phyloP scores from a whole-genome alignment of 2,888 invertebrate species.

The Melikaiella ostensackeni region DNA sequence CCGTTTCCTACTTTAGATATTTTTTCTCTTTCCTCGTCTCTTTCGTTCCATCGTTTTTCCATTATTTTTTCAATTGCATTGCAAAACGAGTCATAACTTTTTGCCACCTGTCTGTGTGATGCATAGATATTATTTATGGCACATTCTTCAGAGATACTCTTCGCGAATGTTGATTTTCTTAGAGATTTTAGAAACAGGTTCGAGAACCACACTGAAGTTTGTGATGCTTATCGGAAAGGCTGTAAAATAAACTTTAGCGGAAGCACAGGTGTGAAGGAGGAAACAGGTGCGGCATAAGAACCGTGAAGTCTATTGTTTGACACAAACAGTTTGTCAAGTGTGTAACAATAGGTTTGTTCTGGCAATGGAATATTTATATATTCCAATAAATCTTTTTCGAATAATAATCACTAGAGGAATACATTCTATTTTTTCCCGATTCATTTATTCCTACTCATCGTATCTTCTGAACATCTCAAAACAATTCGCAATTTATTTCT shows the following conservation, averaged over 20 bases:
- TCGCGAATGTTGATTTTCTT: slow-evolving; percentile 24
- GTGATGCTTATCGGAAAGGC: slow-evolving; percentile 29
- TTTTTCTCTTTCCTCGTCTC: neutral
- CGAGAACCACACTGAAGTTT: slow-evolving; percentile 8
- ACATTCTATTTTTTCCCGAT: neutral
- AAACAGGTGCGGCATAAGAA: slow-evolving; percentile 55
- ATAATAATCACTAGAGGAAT: neutral
- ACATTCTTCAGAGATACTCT: slow-evolving; percentile 23
- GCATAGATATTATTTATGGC: slow-evolving; percentile 28
- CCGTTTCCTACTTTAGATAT: neutral
- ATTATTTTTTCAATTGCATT: slow-evolving; percentile 9
- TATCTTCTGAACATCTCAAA: neutral
- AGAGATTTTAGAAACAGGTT: slow-evolving; percentile 25
- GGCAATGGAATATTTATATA: slow-evolving; percentile 31
- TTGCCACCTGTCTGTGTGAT: neutral
- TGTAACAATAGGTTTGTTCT: slow-evolving; percentile 36
- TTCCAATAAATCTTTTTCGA: slow-evolving; percentile 28
- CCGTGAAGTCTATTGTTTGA: slow-evolving; percentile 53
- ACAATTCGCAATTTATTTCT: neutral
- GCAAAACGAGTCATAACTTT: slow-evolving; percentile 7
- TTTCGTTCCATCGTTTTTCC: neutral
- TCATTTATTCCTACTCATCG: neutral
- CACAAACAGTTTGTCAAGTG: slow-evolving; percentile 36
- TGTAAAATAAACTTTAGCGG: slow-evolving; percentile 37
- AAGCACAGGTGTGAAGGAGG: slow-evolving; percentile 48